Conservation (phyloP, 2,888 invertebrate genomes). For the Lepidocyrtinus sp. region DNA sequence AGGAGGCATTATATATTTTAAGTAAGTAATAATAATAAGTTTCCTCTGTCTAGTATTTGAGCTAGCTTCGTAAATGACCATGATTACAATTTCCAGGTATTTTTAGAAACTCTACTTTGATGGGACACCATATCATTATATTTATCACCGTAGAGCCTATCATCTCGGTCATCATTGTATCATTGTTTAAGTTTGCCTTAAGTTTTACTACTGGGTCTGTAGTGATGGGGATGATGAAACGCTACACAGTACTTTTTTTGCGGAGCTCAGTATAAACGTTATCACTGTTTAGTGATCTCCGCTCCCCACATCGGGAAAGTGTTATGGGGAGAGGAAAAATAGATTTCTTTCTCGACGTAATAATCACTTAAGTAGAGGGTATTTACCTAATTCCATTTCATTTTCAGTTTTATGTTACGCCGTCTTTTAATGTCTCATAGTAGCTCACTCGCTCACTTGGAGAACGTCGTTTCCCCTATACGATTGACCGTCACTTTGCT, state of each 20-base stretch:
- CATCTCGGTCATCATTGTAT: no score
- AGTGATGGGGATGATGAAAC: no score
- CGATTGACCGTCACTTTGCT: no score
- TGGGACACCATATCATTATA: conserved; percentile 54
- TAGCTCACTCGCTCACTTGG: background rate
- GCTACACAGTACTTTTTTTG: no score
- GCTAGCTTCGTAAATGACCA: no score
- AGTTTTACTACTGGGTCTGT: no score
- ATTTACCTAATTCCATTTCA: conserved; percentile 60
- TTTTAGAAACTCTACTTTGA: conserved; percentile 50
- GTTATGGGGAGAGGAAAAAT: background rate
- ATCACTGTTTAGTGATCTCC: background rate
- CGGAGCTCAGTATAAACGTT: background rate
- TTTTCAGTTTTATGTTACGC: conserved; percentile 24
- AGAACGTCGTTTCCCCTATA: no score
- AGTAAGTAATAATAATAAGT: conserved; percentile 15
- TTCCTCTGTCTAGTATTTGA: background rate
- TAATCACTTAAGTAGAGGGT: conserved; percentile 60
- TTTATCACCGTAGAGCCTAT: conserved; percentile 31
- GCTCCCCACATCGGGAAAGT: background rate
- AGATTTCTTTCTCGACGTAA: conserved; percentile 20
- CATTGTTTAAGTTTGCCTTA: no score
- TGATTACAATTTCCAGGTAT: conserved; percentile 43
- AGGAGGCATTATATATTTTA: background rate
- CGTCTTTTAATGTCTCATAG: background rate